These are phyloP conservation scores for Peromyscus attwateri DNA, from an alignment of 2,797 vertebrate genomes.

Conservation along the genomic window DNA sequence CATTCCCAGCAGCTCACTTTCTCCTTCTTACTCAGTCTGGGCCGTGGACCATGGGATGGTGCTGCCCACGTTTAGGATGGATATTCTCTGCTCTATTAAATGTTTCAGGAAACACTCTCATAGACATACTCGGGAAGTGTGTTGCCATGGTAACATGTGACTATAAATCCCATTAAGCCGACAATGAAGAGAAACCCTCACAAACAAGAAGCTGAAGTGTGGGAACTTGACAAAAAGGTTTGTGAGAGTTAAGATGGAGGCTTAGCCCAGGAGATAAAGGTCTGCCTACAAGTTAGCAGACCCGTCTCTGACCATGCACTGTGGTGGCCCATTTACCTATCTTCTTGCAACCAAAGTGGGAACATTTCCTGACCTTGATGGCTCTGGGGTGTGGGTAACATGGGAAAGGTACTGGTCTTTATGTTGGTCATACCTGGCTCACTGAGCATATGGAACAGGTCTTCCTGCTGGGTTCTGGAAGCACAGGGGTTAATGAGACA, in stretches of 20 bases:
- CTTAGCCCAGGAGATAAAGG: neutral
- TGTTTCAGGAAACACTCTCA: neutral
- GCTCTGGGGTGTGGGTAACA: neutral
- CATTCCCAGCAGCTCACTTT: neutral
- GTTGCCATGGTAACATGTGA: neutral
- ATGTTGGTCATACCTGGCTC: neutral
- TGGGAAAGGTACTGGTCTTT: neutral
- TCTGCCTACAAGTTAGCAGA: neutral
- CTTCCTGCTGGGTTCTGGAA: neutral
- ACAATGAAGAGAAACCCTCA: neutral
- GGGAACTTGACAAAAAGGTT: neutral
- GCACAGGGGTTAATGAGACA: neutral
- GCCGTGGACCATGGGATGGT: neutral
- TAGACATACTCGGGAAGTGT: neutral
- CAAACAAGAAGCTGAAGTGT: neutral
- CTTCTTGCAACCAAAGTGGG: neutral
- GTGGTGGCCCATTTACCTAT: neutral
- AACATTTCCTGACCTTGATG: neutral
- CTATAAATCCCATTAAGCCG: neutral
- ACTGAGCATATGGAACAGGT: neutral
- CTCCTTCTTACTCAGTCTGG: neutral
- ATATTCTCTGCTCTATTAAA: neutral
- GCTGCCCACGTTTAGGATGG: neutral
- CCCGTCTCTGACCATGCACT: neutral
- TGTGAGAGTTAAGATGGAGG: neutral